Evolutionary conservation across 2,113 vertebrate genomes (phyloP).

Genomic region (Tilapia sparmanii): DNA sequence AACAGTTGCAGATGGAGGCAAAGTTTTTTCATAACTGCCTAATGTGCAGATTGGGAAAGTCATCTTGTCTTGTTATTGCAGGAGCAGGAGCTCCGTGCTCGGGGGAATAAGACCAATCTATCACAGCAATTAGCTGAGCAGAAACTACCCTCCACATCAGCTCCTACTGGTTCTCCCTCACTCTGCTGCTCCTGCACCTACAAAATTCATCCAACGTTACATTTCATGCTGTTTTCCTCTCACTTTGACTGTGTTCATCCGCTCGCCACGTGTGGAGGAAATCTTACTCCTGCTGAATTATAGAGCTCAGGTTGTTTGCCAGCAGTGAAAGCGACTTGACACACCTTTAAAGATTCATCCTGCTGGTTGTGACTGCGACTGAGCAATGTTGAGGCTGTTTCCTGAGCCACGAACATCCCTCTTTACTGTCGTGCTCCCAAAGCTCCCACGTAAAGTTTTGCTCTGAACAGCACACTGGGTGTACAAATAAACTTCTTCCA

Average conservation of each 20-base stretch:
- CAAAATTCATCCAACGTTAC: neutral
- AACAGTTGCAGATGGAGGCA: neutral
- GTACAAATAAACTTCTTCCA: neutral
- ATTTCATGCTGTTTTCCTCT: neutral
- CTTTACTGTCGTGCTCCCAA: neutral
- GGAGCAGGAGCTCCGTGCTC: constrained; percentile 2
- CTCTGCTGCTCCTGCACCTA: neutral
- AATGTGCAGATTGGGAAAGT: constrained; percentile 24
- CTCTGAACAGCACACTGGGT: neutral
- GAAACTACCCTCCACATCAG: neutral
- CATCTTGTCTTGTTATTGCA: constrained; percentile 24
- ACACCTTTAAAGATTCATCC: constrained; percentile 38
- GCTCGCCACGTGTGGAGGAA: neutral
- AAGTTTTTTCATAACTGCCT: constrained; percentile 21
- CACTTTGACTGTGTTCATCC: neutral
- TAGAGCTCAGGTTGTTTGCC: constrained; percentile 14
- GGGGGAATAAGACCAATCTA: constrained; percentile 36
- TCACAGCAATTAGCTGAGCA: constrained; percentile 45
- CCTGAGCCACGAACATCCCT: neutral
- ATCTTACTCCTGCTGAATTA: constrained; percentile 23
- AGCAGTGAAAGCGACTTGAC: constrained; percentile 3
- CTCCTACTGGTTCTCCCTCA: neutral
- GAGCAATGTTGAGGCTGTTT: neutral
- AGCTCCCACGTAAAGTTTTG: neutral
- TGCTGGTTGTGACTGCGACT: neutral